Evolutionary conservation across 1,140 invertebrate genomes (phyloP).

Genomic region (Drosophila mayri): DNA sequence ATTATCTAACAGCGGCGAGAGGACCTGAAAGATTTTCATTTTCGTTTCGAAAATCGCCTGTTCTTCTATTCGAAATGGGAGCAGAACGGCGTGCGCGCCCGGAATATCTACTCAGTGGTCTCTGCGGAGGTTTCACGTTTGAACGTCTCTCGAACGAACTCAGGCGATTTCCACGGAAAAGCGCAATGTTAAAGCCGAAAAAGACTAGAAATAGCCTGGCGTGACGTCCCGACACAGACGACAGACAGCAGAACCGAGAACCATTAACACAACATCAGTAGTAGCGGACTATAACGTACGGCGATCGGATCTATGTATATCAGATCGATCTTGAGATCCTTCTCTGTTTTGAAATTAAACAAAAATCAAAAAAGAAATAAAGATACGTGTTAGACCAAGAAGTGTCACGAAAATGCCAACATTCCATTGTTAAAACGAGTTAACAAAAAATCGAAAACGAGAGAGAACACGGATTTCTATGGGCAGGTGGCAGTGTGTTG

Average conservation of each 20-base stretch:
- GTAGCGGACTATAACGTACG: slow-evolving; percentile 67
- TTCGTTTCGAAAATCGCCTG: slow-evolving; percentile 44
- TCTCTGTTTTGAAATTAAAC: slow-evolving; percentile 6
- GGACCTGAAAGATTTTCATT: slow-evolving; percentile 32
- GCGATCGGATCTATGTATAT: slow-evolving; percentile 52
- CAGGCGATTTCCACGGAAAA: slow-evolving; percentile 76
- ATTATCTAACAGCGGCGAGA: slow-evolving; percentile 74
- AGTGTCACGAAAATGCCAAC: slow-evolving; percentile 42
- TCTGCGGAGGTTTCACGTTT: slow-evolving; percentile 85
- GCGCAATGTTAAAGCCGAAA: slow-evolving; percentile 82
- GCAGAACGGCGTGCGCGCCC: slow-evolving; percentile 48
- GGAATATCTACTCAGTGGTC: slow-evolving; percentile 80
- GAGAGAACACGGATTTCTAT: slow-evolving; percentile 28
- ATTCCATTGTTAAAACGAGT: slow-evolving; percentile 30
- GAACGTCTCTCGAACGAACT: slow-evolving; percentile 71
- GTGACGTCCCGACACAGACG: slow-evolving; percentile 72
- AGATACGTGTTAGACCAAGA: slow-evolving; percentile 29
- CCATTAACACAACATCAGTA: slow-evolving; percentile 54
- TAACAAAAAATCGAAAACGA: slow-evolving; percentile 6
- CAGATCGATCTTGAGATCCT: slow-evolving; percentile 30
- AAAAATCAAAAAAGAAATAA: not conserved
- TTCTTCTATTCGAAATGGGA: slow-evolving; percentile 55
- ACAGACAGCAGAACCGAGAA: slow-evolving; percentile 66
- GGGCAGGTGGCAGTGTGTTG: slow-evolving; percentile 32
- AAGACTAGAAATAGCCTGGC: slow-evolving; percentile 80